Evolutionary conservation across 2,113 vertebrate species (phyloP).

Genomic region (Willisornis vidua): DNA sequence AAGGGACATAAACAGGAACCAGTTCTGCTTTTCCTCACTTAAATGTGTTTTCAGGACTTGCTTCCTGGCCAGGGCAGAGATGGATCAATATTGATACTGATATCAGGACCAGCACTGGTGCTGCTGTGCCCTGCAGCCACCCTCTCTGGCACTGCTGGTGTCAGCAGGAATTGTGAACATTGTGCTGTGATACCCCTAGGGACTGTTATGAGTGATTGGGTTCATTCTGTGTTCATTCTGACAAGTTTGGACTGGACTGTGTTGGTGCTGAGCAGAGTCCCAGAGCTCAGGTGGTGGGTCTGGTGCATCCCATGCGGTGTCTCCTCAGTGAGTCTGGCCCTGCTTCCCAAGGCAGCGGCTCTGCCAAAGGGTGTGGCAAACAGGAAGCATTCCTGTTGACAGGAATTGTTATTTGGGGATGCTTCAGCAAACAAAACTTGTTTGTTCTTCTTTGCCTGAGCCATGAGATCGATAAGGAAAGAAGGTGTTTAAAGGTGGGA

Average conservation of each 20-base stretch:
- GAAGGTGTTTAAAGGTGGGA: rapidly evolving
- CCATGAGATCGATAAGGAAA: rapidly evolving
- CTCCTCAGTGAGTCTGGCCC: background rate
- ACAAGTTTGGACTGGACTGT: background rate
- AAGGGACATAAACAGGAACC: background rate
- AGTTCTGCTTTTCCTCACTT: background rate
- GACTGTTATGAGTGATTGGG: background rate
- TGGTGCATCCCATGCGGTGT: background rate
- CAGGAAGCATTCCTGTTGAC: background rate
- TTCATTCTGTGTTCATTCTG: background rate
- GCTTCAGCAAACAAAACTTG: background rate
- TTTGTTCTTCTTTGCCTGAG: background rate
- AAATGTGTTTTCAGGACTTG: background rate
- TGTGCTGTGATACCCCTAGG: background rate
- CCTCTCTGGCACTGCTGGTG: background rate
- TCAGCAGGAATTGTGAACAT: background rate
- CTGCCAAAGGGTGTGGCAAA: background rate
- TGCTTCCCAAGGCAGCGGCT: background rate
- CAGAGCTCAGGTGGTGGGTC: background rate
- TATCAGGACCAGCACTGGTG: background rate
- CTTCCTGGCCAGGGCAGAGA: background rate
- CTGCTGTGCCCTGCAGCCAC: background rate
- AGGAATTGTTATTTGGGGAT: background rate
- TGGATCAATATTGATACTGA: rapidly evolving
- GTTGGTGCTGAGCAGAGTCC: background rate